A percentile compares a stretch with the other conserved stretches of the same genome.
Conservation (phyloP, 1,140 invertebrate species). For the Halotydeus destructor region DNA sequence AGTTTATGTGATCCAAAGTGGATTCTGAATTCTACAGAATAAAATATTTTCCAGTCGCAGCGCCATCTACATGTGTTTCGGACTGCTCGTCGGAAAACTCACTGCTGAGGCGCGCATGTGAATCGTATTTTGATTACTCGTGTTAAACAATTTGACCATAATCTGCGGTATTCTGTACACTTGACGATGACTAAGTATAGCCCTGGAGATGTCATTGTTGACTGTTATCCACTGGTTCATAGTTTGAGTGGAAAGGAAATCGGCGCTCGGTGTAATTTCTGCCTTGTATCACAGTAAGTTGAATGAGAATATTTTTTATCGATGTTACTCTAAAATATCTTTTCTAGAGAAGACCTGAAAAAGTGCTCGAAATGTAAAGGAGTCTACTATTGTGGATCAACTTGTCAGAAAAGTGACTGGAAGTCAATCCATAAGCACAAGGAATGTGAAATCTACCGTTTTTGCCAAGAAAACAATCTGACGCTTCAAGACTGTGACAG, state of each 20-base stretch:
- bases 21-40: too few relatives aligned
- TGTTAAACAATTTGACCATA: too few relatives aligned
- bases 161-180: too few relatives aligned
- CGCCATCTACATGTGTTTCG: too few relatives aligned
- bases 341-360: slow-evolving; percentile 4
- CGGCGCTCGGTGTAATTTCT: slow-evolving; percentile 4
- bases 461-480: too few relatives aligned
- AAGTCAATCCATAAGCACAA: slow-evolving; percentile 5
- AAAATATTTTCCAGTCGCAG: too few relatives aligned
- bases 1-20: too few relatives aligned
- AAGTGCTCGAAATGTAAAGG: slow-evolving; percentile 10
- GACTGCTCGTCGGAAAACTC: too few relatives aligned
- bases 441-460: slow-evolving; percentile 1
- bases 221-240: slow-evolving; percentile 4
- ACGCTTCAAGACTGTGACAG: too few relatives aligned
- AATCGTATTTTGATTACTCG: too few relatives aligned
- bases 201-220: slow-evolving; percentile 3
- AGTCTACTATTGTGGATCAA: slow-evolving; percentile 4
- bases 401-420: slow-evolving; percentile 10
- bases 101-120: too few relatives aligned
- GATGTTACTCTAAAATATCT: not conserved
- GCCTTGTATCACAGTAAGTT: slow-evolving; percentile 3
- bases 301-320: not conserved
- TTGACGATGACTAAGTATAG: too few relatives aligned
- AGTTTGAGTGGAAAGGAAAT: slow-evolving; percentile 4